Evolutionary conservation across 2,113 vertebrate species (phyloP).

Genomic region (Petaurus breviceps): DNA sequence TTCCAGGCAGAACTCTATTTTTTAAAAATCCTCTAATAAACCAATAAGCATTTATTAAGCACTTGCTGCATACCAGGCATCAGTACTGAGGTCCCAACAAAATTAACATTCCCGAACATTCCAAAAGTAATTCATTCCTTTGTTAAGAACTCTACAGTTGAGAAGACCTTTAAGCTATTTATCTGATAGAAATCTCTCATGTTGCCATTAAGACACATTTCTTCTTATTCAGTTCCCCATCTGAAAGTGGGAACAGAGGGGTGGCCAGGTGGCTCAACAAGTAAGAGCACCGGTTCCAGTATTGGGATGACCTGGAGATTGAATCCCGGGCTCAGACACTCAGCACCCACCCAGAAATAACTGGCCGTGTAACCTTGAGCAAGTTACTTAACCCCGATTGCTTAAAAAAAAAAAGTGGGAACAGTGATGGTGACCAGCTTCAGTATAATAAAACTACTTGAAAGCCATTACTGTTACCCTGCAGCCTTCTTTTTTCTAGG

Average conservation of each 20-base stretch:
- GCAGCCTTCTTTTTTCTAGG: not conserved
- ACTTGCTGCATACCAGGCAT: not conserved
- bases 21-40: not conserved
- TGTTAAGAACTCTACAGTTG: slow-evolving; percentile 5
- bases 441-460: not conserved
- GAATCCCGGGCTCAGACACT: too few species aligned
- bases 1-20: not conserved
- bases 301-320: too few species aligned
- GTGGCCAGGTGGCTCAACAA: too few species aligned
- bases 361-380: too few species aligned
- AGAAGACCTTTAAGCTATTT: slow-evolving; percentile 9
- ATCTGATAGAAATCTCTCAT: slow-evolving; percentile 12
- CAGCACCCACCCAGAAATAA: too few species aligned
- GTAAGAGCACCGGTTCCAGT: too few species aligned
- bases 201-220: not conserved
- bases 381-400: too few species aligned
- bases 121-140: not conserved
- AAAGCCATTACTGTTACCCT: not conserved
- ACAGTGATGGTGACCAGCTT: not conserved
- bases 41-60: too few species aligned
- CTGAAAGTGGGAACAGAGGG: not conserved
- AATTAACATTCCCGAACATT: slow-evolving; percentile 12
- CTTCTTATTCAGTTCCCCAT: not conserved
- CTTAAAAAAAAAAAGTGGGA: too few species aligned
- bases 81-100: not conserved